Percentiles rank a stretch among this genome's conserved stretches.
These are phyloP conservation scores for Hormaphis cornu DNA, from an alignment of 1,140 invertebrate species.

Conservation along the genomic window DNA sequence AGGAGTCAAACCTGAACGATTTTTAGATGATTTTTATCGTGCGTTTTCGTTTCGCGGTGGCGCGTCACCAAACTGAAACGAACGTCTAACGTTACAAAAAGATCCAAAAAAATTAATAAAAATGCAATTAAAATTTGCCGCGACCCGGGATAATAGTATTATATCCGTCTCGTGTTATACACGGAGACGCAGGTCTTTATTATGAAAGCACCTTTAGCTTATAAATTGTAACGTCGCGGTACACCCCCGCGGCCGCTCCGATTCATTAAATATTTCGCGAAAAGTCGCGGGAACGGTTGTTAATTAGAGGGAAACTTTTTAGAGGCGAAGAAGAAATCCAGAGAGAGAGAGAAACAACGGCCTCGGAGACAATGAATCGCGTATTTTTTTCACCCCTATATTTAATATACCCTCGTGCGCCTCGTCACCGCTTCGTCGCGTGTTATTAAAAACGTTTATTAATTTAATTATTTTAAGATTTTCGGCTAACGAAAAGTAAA, in stretches of 20 bases:
- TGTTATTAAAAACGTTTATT: slow-evolving; percentile 20
- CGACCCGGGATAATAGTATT: too few relatives aligned
- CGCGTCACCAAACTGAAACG: too few relatives aligned
- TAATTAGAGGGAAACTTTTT: slow-evolving; percentile 7
- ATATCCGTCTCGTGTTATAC: neutral
- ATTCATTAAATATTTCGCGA: slow-evolving; percentile 4
- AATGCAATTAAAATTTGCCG: too few relatives aligned
- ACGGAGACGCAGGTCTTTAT: neutral
- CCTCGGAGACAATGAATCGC: neutral
- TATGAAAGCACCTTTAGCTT: neutral
- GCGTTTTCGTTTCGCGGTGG: too few relatives aligned
- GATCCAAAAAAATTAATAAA: too few relatives aligned
- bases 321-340: neutral
- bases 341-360: neutral
- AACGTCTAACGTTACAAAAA: too few relatives aligned
- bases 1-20: too few relatives aligned
- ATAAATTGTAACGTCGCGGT: too few relatives aligned
- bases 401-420: neutral
- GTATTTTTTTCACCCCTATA: neutral
- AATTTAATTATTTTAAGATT: slow-evolving; percentile 22
- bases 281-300: neutral
- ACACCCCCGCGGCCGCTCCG: neutral
- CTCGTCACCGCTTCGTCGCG: neutral
- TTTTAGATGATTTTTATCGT: too few relatives aligned
- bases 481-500: neutral